Base-by-base conservation (phyloP, 2,113 vertebrate genomes). In the Oryzias curvinotus region DNA sequence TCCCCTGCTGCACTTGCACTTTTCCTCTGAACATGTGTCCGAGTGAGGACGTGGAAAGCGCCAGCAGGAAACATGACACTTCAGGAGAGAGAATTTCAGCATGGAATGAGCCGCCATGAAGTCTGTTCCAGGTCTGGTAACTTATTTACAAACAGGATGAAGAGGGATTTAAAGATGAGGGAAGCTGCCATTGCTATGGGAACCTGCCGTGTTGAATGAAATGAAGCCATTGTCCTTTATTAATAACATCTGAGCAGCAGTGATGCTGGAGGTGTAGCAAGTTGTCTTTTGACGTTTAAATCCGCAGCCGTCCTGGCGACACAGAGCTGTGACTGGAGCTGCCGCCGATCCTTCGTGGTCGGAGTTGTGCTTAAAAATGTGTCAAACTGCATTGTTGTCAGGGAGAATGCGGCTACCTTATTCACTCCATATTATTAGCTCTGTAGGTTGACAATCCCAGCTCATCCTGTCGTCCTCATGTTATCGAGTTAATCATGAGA, bases 1-100 rank as follows among this genome's bases (percentile, higher is more conserved):
- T 12, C 25, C 21, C 43, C 30, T 68, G 84, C 80, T 76, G 71
- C 23, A 81, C 69, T 79, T 81, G 77, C 78, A 75, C 68, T 83
- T 68, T 66, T 62, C 52, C 15, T 53, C 1, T 17, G 36, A 48
- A 26, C 75, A 71, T 48, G 71, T 28, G 49, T 69, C 81, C 63
- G 42, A 52, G 52, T 50, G 41, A 62, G 51, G 30, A n/a, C 46
- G 12, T 49, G 43, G 45, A 54, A 71, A 51, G 62, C 23, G 18
- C 73, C 64, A 51, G 21, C 66, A 54, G 47, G 14, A 61, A 19
- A 25, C 52, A 30, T 62, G 42, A 68, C 4, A 14, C 55, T 26
- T 21, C 44, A 78, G 68, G 50, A 73, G 52, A 64, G 28, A 55
- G 18, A 43, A 57, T 69, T 64, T 75, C 43, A 30, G 56, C 55